phyloP scores from a whole-genome alignment of 1,140 invertebrate genomes.

The Zaprionus lachaisei region DNA sequence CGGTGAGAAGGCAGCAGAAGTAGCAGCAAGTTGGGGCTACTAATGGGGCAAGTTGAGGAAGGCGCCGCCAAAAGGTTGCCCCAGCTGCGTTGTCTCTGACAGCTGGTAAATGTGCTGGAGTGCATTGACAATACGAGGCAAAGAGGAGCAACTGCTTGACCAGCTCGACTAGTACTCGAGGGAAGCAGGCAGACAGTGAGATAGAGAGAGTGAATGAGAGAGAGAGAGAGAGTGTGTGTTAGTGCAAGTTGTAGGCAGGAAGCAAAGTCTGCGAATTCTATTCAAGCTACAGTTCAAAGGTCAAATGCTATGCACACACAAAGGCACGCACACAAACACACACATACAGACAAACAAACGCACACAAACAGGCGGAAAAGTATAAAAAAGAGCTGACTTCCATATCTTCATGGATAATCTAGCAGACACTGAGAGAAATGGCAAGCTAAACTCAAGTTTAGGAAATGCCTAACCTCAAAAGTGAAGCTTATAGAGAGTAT shows the following conservation, averaged over 20 bases:
- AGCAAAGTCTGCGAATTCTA: conserved; percentile 40
- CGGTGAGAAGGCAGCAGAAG: neutral
- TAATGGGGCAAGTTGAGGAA: neutral
- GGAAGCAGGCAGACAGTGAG: neutral
- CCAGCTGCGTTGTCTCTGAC: conserved; percentile 71
- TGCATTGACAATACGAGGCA: conserved; percentile 73
- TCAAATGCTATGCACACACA: conserved; percentile 65
- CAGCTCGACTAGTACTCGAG: conserved; percentile 36
- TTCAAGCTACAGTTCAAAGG: conserved; percentile 48
- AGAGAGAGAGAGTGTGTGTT: neutral
- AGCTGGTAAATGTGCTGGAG: conserved; percentile 78
- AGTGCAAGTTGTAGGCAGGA: conserved; percentile 22
- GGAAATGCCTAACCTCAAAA: no score
- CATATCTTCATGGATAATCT: conserved; percentile 59
- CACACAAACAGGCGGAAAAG: neutral
- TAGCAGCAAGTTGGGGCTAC: neutral
- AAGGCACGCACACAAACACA: neutral
- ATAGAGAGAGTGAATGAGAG: conserved; percentile 6
- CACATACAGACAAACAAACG: neutral
- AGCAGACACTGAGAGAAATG: conserved; percentile 8
- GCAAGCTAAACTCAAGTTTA: neutral
- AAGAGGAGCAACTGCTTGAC: conserved; percentile 61
- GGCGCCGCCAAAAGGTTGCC: conserved; percentile 8
- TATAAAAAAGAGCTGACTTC: conserved; percentile 9
- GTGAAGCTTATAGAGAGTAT: no score